Conservation (phyloP, 2,113 vertebrate genomes). For the Climacteris rufus region DNA sequence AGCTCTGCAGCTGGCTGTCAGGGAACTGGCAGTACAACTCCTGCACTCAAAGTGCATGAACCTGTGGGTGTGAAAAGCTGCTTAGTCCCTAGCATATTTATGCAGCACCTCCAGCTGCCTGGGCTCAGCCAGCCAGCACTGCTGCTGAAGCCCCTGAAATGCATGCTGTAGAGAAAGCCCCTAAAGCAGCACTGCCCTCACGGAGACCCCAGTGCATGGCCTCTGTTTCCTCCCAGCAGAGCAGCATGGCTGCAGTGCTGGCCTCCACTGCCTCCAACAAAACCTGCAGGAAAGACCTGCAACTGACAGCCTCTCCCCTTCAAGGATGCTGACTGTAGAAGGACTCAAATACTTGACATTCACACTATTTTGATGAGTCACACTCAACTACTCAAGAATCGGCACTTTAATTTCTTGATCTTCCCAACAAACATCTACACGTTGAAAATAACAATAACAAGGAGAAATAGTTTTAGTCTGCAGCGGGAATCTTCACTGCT, state of each 20-base stretch:
- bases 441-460: background rate
- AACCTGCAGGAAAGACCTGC: background rate
- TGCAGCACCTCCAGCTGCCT: background rate
- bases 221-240: background rate
- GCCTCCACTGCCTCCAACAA: background rate
- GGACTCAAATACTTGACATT: background rate
- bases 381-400: background rate
- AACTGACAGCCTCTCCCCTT: background rate
- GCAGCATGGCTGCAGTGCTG: rapidly evolving
- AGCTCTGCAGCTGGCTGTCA: background rate
- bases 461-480: background rate
- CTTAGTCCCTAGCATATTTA: background rate
- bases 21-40: background rate
- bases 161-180: rapidly evolving
- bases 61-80: background rate
- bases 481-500: background rate
- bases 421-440: background rate
- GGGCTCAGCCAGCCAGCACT: background rate
- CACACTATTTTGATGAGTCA: background rate
- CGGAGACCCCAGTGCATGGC: background rate
- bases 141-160: background rate
- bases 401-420: background rate
- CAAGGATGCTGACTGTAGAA: background rate
- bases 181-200: background rate
- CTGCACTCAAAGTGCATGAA: background rate